Conservation (phyloP, 2,888 invertebrate genomes). For the Cyrtodaria siliqua region DNA sequence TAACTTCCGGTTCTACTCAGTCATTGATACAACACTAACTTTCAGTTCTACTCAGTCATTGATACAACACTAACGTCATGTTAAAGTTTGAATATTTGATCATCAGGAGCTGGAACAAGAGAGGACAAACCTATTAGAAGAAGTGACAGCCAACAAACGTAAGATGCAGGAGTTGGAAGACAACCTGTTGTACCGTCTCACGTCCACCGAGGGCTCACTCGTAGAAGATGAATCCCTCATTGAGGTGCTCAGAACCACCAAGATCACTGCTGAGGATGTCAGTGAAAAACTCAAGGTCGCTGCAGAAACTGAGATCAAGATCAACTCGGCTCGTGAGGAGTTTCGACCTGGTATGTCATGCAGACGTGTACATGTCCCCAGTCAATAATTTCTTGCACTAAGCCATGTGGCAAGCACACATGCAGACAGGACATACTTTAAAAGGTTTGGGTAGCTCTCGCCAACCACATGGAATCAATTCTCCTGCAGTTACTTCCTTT, state of each 20-base stretch:
- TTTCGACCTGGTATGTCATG: slow-evolving; percentile 90
- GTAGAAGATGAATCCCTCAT: slow-evolving; percentile 98
- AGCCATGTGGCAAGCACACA: too few species aligned
- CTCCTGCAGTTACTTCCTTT: too few species aligned
- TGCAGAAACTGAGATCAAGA: slow-evolving; percentile 97
- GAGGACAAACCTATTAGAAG: slow-evolving; percentile 96
- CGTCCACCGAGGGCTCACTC: slow-evolving; percentile 96
- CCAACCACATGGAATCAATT: too few species aligned
- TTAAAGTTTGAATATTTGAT: too few species aligned
- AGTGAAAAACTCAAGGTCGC: slow-evolving; percentile 97
- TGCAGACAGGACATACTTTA: too few species aligned
- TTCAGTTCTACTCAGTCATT: too few species aligned
- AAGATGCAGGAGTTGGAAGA: slow-evolving; percentile 98
- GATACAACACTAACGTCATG: too few species aligned
- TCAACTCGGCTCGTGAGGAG: slow-evolving; percentile 96
- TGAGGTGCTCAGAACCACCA: slow-evolving; percentile 86
- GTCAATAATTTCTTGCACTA: too few species aligned
- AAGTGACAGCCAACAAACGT: slow-evolving; percentile 97
- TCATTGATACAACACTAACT: too few species aligned
- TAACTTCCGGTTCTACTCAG: too few species aligned
- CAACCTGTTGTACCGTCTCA: slow-evolving; percentile 95
- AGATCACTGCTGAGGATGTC: slow-evolving; percentile 93
- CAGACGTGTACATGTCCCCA: too few species aligned
- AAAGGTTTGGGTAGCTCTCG: too few species aligned
- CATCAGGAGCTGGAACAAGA: slow-evolving; percentile 96